phyloP scores from a whole-genome alignment of 2,113 vertebrate genomes.

The Papio anubis region DNA sequence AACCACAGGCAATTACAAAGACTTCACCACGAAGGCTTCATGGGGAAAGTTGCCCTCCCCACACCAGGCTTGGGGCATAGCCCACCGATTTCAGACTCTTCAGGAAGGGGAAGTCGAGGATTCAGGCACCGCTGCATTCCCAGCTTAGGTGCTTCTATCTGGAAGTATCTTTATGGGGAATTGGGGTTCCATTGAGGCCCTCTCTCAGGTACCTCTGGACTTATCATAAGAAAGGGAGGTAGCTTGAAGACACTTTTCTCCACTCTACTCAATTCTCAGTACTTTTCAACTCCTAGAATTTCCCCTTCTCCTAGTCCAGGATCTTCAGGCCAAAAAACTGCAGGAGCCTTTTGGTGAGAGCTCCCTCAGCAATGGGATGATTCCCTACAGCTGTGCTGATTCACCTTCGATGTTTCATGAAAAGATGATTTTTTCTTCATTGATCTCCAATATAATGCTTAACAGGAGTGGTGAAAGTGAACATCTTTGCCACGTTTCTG shows the following conservation, averaged over 20 bases:
- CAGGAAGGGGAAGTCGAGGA: background rate
- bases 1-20: background rate
- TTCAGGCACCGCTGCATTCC: background rate
- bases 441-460: background rate
- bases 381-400: background rate
- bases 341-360: background rate
- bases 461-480: background rate
- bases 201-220: background rate
- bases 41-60: background rate
- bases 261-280: no score
- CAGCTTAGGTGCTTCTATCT: background rate
- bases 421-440: background rate
- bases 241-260: background rate
- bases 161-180: background rate
- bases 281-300: background rate
- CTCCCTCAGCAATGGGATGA: background rate
- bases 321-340: background rate
- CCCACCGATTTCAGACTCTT: accelerated
- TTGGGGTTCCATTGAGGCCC: background rate
- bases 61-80: background rate
- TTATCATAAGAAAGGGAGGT: background rate
- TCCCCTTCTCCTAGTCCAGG: accelerated
- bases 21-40: background rate
- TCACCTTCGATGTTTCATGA: background rate
- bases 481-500: background rate